Evolutionary conservation across 2,113 vertebrate genomes (phyloP), one percentile per base, ranked within the genome.

Genomic region (Indicator indicator): DNA sequence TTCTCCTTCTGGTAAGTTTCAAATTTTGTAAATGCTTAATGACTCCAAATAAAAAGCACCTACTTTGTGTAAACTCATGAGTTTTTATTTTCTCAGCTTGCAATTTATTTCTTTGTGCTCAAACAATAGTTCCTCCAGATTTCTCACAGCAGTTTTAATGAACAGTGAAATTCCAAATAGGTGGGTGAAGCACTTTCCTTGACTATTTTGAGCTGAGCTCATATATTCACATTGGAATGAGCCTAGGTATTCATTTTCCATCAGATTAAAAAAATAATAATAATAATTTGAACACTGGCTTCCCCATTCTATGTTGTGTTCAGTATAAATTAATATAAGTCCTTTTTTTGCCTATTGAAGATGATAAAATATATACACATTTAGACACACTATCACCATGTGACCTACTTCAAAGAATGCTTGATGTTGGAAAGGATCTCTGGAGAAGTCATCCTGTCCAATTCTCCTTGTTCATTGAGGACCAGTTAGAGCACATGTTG

Each of bases 121-220:
- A 75, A 76, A 72, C 11, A 46, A 16, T 42, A 40, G 2, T 28
- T 78, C 20, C 38, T 60, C 60, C 18, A n/a, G 16, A n/a, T 72
- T 58, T 63, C 26, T 87, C 24, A 28, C 4, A 10, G 27, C 12
- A 13, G 0, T 46, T 83, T 71, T 79, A 69, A 60, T 26, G 40
- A 92, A 62, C 18, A 81, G 52, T 38, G 4, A 67, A 26, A 85
- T 67, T 85, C 74, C 38, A 60, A 59, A 30, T 20, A 44, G 7
- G 2, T 28, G 9, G 7, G 6, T 54, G 17, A 87, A 16, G 20
- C 6, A 26, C 6, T 63, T 62, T 13, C 4, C 0, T 0, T 64
- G 16, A 40, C 33, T 1, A 16, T 60, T 64, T 30, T 46, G 42
- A 27, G 4, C 6, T 77, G 8, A 50, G 9, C 17, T 48, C 28